Evolutionary conservation across 2,888 invertebrate species (phyloP).

Genomic region (Eupithecia subfuscata): DNA sequence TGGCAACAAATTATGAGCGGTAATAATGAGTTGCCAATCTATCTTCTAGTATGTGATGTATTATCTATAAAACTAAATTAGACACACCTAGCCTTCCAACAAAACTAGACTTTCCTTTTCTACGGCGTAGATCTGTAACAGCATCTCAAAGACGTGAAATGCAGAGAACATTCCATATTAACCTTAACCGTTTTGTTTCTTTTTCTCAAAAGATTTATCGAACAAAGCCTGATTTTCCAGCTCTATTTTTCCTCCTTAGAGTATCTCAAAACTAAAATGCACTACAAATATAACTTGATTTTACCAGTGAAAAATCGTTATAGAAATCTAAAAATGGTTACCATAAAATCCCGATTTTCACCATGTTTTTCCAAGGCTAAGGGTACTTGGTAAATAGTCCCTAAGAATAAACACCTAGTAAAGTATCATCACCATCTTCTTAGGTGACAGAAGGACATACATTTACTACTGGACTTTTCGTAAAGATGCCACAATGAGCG

Average conservation of each 20-base stretch:
- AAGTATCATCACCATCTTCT: background rate
- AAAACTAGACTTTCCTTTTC: background rate
- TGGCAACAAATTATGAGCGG: conserved; percentile 3
- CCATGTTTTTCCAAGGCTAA: background rate
- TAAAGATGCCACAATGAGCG: background rate
- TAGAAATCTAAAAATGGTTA: no score
- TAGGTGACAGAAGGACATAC: background rate
- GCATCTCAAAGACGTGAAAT: background rate
- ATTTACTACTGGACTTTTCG: background rate
- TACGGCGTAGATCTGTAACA: background rate
- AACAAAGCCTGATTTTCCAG: conserved; percentile 8
- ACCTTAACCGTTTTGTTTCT: no score
- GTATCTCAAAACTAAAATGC: no score
- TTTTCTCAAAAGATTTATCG: conserved; percentile 5
- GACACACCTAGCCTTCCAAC: background rate
- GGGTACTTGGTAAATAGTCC: background rate
- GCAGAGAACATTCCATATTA: background rate
- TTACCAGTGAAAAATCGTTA: no score
- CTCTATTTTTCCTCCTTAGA: background rate
- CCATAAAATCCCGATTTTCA: background rate
- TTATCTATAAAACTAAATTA: background rate
- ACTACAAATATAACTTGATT: no score
- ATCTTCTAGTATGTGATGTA: background rate
- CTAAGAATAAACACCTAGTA: background rate
- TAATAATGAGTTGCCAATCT: conserved; percentile 1